Conservation (phyloP, 2,797 vertebrate species). For the Gallinago stenura region DNA sequence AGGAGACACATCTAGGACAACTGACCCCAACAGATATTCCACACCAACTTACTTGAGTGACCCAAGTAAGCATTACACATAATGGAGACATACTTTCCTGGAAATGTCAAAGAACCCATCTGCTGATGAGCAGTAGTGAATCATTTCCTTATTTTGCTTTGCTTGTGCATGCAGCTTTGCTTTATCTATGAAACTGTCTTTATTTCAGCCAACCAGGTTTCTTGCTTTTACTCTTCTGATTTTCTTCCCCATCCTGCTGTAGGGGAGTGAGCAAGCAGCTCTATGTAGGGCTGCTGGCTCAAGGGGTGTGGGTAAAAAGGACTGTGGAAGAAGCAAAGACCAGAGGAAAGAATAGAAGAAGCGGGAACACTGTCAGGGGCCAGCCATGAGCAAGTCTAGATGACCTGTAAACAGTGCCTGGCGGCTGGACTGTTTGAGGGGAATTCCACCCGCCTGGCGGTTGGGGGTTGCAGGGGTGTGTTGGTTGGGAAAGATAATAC, state of each 20-base stretch:
- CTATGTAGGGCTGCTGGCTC: background rate
- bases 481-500: no score
- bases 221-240: background rate
- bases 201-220: background rate
- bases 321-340: no score
- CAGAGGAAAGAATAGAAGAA: no score
- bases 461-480: no score
- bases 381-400: no score
- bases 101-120: background rate
- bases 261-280: accelerated
- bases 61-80: accelerated
- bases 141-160: background rate
- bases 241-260: background rate
- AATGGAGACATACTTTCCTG: background rate
- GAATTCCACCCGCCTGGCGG: no score
- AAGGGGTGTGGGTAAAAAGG: background rate
- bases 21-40: background rate
- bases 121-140: background rate
- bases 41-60: background rate
- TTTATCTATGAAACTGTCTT: background rate
- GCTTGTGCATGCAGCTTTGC: background rate
- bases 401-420: no score
- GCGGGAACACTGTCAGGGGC: no score
- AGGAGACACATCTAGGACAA: background rate
- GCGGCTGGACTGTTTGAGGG: no score